Percentiles rank a stretch among this genome's conserved stretches.
Evolutionary conservation across 1,140 invertebrate genomes (phyloP).

Genomic region (Hesperophylax magnus): DNA sequence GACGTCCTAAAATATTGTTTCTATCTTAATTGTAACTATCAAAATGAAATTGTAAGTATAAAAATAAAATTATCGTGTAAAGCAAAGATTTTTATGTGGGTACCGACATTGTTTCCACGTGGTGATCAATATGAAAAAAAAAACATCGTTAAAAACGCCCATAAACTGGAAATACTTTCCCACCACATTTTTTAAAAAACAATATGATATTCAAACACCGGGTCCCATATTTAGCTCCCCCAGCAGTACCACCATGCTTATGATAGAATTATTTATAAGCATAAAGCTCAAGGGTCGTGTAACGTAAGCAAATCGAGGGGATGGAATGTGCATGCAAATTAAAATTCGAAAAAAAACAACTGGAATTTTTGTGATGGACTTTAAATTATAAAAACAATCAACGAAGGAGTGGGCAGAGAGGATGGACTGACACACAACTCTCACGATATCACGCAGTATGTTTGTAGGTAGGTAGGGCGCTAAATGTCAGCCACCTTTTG

Average conservation of each 20-base stretch:
- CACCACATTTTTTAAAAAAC: neutral
- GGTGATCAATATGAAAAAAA: no score
- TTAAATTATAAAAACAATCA: no score
- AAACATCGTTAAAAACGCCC: no score
- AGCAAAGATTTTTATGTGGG: no score
- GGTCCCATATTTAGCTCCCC: neutral
- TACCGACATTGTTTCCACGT: no score
- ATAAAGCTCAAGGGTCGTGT: neutral
- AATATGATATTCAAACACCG: neutral
- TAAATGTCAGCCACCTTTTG: no score
- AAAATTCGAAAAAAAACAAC: constrained; percentile 2
- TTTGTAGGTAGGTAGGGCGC: no score
- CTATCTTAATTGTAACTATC: no score
- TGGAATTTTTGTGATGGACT: neutral
- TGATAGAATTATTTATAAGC: constrained; percentile 17
- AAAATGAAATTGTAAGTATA: no score
- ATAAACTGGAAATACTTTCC: neutral
- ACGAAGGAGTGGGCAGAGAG: neutral
- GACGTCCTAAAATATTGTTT: no score
- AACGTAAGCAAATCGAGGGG: neutral
- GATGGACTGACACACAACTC: neutral
- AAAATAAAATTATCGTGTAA: no score
- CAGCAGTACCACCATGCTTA: neutral
- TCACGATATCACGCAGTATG: no score
- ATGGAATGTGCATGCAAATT: neutral